Evolutionary conservation across 2,113 vertebrate genomes (phyloP), one percentile per base, ranked within the genome.

Genomic region (Motacilla tschutschensis): DNA sequence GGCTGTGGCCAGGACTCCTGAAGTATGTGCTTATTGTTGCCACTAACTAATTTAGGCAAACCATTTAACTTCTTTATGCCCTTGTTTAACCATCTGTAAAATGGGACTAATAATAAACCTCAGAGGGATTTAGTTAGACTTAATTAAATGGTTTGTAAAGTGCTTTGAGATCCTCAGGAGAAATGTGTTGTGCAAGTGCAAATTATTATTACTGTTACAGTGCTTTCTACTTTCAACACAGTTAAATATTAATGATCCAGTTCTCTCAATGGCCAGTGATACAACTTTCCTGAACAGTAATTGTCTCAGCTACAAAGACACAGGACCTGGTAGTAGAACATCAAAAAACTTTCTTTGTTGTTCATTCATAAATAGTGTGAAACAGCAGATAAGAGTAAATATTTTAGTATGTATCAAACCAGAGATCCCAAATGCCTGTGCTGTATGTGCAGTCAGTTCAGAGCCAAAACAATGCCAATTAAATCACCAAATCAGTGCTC

Each of bases 111-210:
- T 93, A 90, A 92, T 85, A 93, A 93, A 93, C 89, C 92, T 90
- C 93, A 33, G 76, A 93, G 94, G 92, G 87, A 90, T 93, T 95
- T 84, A 90, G 76, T 79, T 85, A 93, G 79, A 86, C 92, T 93
- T 95, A 95, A 95, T 93, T 93, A 95, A 95, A 94, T 88, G 84
- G 89, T 93, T 95, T 93, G 88, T 88, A 93, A 93, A 93, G 91
- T 94, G 90, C 93, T 93, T 93, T 89, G 89, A 93, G 92, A 95
- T 94, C 87, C 92, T 93, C 93, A 80, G 62, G 90, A 94, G 93
- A 91, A 95, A 94, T 90, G 89, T 80, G 84, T 93, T 93, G 91
- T 93, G 87, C 87, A 90, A 95, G 91, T 93, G 88, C 89, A 85
- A 94, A 92, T 95, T 93, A 93, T 91, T 92, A 87, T 90, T 93